Base-by-base conservation (phyloP, 2,888 invertebrate species). In the Asteroscopus sphinx region DNA sequence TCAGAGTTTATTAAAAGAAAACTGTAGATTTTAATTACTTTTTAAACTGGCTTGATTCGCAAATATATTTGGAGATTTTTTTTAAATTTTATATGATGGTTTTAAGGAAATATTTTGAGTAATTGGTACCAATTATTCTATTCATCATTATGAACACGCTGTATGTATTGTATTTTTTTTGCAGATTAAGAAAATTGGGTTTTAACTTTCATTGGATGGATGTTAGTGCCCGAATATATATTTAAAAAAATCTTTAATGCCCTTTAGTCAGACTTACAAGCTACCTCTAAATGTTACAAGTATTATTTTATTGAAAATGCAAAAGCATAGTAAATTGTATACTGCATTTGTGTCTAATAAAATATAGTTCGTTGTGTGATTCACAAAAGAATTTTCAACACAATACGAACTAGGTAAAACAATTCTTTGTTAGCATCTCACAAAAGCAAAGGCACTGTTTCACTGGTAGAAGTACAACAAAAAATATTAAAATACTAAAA, bases 401-500 rank as follows among this genome's bases (percentile, higher is more conserved):
- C 32, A 55, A 51, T 60, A 54, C 47, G 36, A 44, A 39, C 41
- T 12, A 60, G 36, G 39, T 56, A 47, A 49, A 46, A 61, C 49
- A 28, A 32, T 36, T 55, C 55, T 51, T 56, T 65, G 65, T 49
- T 48, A 9, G 15, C 32, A n/a, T 12, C 32, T 11, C 36, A 44
- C 35, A 55, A 59, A 57, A 60, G 64, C 61, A 49, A 68, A 47
- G 44, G 17, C 28, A 49, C 21, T 32, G n/a, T n/a, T n/a, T n/a
- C n/a, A n/a, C n/a, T 25, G 17, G 57, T 26, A 17, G 36, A 6
- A 51, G 51, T 51, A 46, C 12, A 52, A 32, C 32, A 52, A 62
- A 49, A 46, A 54, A 59, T 44, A 48, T 48, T 15, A 63, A 54
- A 56, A 61, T 58, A 58, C 28, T 54, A 59, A 53, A 63, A 60